A percentile compares a stretch with the other conserved stretches of the same genome.
Conservation (phyloP, 1,140 invertebrate genomes). For the Mercenaria mercenaria region DNA sequence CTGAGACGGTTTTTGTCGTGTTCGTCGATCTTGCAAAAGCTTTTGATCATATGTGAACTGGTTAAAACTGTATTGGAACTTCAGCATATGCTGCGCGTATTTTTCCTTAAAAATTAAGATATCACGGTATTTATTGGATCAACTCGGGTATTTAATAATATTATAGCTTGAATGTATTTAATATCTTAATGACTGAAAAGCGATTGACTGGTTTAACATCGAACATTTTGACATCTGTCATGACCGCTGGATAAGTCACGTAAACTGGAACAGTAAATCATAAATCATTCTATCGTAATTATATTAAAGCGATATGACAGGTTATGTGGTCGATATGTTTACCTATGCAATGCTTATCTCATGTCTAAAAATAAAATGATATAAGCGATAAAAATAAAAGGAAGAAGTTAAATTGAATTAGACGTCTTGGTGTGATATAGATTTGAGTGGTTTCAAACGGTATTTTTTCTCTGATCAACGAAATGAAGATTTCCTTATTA, state of each 20-base stretch:
- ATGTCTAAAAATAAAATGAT: neutral
- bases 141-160: neutral
- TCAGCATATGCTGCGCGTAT: too few relatives aligned
- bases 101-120: too few relatives aligned
- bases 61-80: too few relatives aligned
- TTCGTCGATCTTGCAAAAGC: too few relatives aligned
- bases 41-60: too few relatives aligned
- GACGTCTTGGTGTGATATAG: too few relatives aligned
- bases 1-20: too few relatives aligned
- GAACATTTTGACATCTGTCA: neutral
- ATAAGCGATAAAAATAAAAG: too few relatives aligned
- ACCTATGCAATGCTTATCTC: neutral
- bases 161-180: neutral
- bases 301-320: constrained; percentile 1
- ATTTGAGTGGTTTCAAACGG: too few relatives aligned
- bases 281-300: constrained; percentile 8
- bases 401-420: too few relatives aligned
- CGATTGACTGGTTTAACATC: neutral
- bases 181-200: neutral
- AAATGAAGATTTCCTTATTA: too few relatives aligned
- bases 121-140: neutral
- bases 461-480: too few relatives aligned
- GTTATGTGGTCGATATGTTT: neutral
- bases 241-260: neutral
- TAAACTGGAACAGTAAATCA: neutral